Conservation (phyloP, 2,113 vertebrate genomes). For the Chaenogobius annularis region DNA sequence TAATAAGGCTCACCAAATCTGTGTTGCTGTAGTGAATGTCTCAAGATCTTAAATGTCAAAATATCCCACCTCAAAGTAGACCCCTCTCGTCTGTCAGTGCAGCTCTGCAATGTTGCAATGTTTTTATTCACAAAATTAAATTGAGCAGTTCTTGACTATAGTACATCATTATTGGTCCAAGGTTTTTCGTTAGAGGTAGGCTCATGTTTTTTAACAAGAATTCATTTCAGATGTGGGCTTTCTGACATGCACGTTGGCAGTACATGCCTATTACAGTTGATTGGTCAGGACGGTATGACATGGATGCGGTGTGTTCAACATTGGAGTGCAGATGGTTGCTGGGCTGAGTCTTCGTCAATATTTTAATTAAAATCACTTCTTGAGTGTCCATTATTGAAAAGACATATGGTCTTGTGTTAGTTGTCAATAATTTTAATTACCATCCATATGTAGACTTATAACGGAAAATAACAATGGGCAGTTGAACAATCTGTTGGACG, state of each 20-base stretch:
- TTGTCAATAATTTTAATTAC: not conserved
- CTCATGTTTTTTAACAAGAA: conserved; percentile 1
- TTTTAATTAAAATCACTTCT: not conserved
- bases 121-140: not conserved
- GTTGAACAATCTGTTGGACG: not conserved
- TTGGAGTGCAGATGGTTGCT: not conserved
- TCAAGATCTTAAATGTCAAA: conserved; percentile 12
- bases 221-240: not conserved
- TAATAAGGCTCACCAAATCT: conserved; percentile 10
- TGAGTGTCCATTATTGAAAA: not conserved
- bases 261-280: not conserved
- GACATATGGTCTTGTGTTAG: not conserved
- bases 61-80: not conserved
- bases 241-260: not conserved
- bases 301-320: too few species aligned
- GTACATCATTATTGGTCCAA: not conserved
- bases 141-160: not conserved
- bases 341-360: not conserved
- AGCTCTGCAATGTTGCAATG: not conserved
- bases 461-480: not conserved
- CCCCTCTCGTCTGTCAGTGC: not conserved
- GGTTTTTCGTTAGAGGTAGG: not conserved
- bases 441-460: not conserved
- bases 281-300: not conserved
- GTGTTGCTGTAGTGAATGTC: not conserved